Base-by-base conservation (phyloP, 2,888 invertebrate genomes). In the Morpho achilles region DNA sequence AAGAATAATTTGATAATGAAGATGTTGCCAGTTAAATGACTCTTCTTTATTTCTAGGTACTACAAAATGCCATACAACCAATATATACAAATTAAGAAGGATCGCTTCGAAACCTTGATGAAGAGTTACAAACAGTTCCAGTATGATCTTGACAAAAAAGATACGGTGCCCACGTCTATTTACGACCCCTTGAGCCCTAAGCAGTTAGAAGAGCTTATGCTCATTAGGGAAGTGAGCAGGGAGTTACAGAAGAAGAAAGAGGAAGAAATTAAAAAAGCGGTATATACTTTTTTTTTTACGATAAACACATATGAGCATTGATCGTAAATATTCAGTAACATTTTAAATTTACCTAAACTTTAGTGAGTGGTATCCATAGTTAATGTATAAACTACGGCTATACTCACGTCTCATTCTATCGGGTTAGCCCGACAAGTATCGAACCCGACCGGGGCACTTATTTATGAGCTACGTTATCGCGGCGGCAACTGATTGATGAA, bases 211-310 rank as follows among this genome's bases (percentile, higher is more conserved):
- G 83, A 84, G 47, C 46, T 89, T 10, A 8, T 64, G 0, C 67
- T 87, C 7, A 83, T 83, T 7, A 74, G 87, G 23, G 79, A 80
- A 53, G 73, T 84, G 39, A 86, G 82, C 62, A 62, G 47, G 32
- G 71, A 75, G 0, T 59, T 88, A 53, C 81, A 83, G 70, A 63
- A 55, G 53, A 85, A 87, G 63, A 87, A 86, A 42, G 75, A 79
- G 0, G 84, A 85, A 0, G 85, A 87, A 2, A 59, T 81, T 7
- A 73, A 61, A 49, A 85, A 74, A 50, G 78, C 71, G 58, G 78
- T 79, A 53, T n/a, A 16, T 16, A 16, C 16, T 16, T 16, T 16
- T 7, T 22, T 41, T 51, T 42, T 57, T 59, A 41, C 59, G 32
- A 5, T 32, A 32, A 32, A 32, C 32, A 32, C 32, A 32, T 5